Evolutionary conservation across 2,797 vertebrate genomes (phyloP).

Genomic region (Muraenolepis orangiensis): DNA sequence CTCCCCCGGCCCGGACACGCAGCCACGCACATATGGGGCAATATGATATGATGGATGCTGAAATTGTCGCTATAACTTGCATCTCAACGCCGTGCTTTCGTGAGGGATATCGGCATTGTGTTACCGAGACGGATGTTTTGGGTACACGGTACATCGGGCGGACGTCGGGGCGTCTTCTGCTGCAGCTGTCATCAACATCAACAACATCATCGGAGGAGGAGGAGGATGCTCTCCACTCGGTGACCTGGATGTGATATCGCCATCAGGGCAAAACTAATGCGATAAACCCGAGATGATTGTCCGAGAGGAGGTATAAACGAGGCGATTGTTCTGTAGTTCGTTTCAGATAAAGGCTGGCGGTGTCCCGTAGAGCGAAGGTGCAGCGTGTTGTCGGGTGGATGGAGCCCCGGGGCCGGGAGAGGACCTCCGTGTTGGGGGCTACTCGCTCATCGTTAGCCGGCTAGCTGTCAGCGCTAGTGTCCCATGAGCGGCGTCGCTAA

Average conservation of each 20-base stretch:
- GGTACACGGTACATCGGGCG: background rate
- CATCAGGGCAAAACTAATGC: slow-evolving; percentile 8
- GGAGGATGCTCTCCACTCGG: slow-evolving; percentile 29
- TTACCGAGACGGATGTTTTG: background rate
- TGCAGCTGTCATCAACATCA: slow-evolving; percentile 17
- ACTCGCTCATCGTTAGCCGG: slow-evolving; percentile 58
- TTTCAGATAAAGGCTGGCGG: background rate
- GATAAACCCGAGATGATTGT: slow-evolving; percentile 38
- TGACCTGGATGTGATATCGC: slow-evolving; percentile 68
- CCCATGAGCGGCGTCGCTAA: slow-evolving; percentile 61
- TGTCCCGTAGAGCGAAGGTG: too few species aligned
- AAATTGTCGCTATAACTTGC: background rate
- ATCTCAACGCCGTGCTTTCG: background rate
- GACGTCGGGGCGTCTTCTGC: background rate
- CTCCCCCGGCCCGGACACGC: slow-evolving; percentile 62
- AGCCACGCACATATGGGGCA: slow-evolving; percentile 36
- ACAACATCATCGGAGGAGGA: too few species aligned
- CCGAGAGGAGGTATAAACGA: slow-evolving; percentile 25
- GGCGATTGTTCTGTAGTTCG: background rate
- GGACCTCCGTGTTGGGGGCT: slow-evolving; percentile 53
- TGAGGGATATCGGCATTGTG: background rate
- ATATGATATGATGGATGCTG: slow-evolving; percentile 21
- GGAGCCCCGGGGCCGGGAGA: slow-evolving; percentile 36
- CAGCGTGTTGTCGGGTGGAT: slow-evolving; percentile 27
- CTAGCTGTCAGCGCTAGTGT: slow-evolving; percentile 23